Base-by-base conservation (phyloP, 2,888 invertebrate genomes). In the Julus scanicus region DNA sequence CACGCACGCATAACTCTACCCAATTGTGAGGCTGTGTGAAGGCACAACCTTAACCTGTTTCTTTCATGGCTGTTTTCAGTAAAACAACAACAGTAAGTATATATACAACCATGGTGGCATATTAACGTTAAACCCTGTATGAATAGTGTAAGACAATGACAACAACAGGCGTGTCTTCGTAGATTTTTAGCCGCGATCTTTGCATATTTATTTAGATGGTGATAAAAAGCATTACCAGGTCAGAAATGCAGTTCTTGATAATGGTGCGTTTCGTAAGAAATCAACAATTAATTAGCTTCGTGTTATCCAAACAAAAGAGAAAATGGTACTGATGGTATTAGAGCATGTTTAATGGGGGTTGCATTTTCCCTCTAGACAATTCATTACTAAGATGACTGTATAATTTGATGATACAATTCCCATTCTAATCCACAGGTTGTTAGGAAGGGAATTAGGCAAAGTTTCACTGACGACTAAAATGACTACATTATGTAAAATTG, bases 21-120 rank as follows among this genome's bases (percentile, higher is more conserved):
- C 53, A 53, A 53, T 11, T 53, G 53, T 53, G 53, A 53, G 53
- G 53, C 53, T 53, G 53, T 53, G 53, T 53, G 53, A 53, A 53
- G 53, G 53, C 53, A 53, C 53, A 53, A 53, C 53, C 53, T 53
- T 53, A 53, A 53, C 53, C 53, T 53, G 53, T 53, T 53, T 53
- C 13, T 53, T 13, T 53, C 53, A 53, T 53, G 53, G 53, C 53
- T 53, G 53, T 53, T 53, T 53, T 53, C 5, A 53, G 9, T 9
- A 11, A 53, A 53, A 53, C 53, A 48, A 48, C 15, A 53, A 53
- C 53, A 53, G 53, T 53, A 53, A 53, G 53, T 53, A 53, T 53
- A n/a, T n/a, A 9, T 11, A 53, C 53, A 53, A 53, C 53, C 53
- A 53, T 53, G 53, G n/a, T 53, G 53, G 53, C 53, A 53, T 53